Evolutionary conservation across 2,113 vertebrate genomes (phyloP), one percentile per base, ranked within the genome.

Genomic region (Calyptomena viridis): DNA sequence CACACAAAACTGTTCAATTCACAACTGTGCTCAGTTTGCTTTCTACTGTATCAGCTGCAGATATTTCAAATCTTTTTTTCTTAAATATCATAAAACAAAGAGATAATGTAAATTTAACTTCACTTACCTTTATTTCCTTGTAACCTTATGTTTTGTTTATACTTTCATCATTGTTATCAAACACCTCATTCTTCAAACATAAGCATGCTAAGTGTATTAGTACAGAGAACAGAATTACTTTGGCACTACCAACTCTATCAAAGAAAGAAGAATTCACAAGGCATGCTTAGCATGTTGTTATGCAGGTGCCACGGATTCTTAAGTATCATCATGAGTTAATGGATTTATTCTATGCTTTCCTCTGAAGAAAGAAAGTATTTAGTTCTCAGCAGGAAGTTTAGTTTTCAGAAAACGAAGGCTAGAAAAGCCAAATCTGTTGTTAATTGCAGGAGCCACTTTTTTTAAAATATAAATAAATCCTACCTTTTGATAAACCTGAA

Each of bases 401-500:
- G 98, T 98, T 98, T 97, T 98, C 94, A 97, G 97, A 97, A 97
- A 98, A 97, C 97, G 68, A 97, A 90, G 98, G 98, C 97, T 97
- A 97, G 96, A 93, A 90, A 98, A 98, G 98, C 98, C 97, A 98
- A 97, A 98, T 98, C 94, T 96, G 92, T 88, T 97, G 98, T 98
- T 98, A 98, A 98, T 98, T 97, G 98, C 97, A 96, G 96, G 98
- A 98, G 98, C 97, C 98, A 97, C 98, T 98, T 98, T 97, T 94
- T 96, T 96, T 94, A 72, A 97, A 96, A 97, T 89, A 97, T 81
- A 97, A 96, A 97, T 84, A 98, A 98, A 97, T 99, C 99, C 99
- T 99, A 99, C 99, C 99, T 99, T 99, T 99, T 99, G 98, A 99
- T 98, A 99, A 99, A 99, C 98, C 99, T 99, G 99, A 99, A 99